Percentiles rank a stretch among this genome's conserved stretches.
These are phyloP conservation scores for Ascidia mentula DNA, from an alignment of 23 tunicate genomes.

Conservation along the genomic window DNA sequence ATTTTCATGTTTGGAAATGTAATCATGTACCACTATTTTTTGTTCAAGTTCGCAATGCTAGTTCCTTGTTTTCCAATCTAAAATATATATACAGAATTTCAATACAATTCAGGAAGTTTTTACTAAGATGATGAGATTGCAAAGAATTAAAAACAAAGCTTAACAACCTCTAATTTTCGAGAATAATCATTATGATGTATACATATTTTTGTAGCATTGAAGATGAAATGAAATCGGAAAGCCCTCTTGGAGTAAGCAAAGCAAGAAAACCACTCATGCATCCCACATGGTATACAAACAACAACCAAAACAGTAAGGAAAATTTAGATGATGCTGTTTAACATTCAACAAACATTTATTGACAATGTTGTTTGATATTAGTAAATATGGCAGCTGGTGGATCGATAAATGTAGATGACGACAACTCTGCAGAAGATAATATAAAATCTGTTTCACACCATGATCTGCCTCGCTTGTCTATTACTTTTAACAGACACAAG, in stretches of 20 bases:
- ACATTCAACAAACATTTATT: background rate
- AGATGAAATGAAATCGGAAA: slow-evolving; percentile 6
- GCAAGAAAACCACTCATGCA: slow-evolving; percentile 54
- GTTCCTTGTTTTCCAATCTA: too few relatives aligned
- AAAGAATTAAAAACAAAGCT: too few relatives aligned
- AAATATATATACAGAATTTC: too few relatives aligned
- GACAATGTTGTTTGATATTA: background rate
- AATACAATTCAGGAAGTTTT: too few relatives aligned
- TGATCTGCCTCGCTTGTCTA: slow-evolving; percentile 31
- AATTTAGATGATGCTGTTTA: too few relatives aligned
- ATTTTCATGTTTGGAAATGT: too few relatives aligned
- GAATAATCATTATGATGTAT: background rate
- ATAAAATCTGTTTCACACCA: slow-evolving; percentile 1
- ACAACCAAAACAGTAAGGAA: slow-evolving; percentile 1
- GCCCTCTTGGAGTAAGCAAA: background rate
- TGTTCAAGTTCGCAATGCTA: too few relatives aligned
- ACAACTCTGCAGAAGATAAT: background rate
- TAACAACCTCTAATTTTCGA: too few relatives aligned
- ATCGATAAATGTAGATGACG: background rate
- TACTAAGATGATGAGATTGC: too few relatives aligned
- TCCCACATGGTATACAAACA: slow-evolving; percentile 43
- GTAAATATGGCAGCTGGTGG: background rate
- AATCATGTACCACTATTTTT: too few relatives aligned
- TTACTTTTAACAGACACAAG: slow-evolving; percentile 57
- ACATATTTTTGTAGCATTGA: background rate